A percentile compares a stretch with the other conserved stretches of the same genome.
These are phyloP conservation scores for Ptilodon capucinus DNA, from an alignment of 2,888 invertebrate species.

Conservation along the genomic window DNA sequence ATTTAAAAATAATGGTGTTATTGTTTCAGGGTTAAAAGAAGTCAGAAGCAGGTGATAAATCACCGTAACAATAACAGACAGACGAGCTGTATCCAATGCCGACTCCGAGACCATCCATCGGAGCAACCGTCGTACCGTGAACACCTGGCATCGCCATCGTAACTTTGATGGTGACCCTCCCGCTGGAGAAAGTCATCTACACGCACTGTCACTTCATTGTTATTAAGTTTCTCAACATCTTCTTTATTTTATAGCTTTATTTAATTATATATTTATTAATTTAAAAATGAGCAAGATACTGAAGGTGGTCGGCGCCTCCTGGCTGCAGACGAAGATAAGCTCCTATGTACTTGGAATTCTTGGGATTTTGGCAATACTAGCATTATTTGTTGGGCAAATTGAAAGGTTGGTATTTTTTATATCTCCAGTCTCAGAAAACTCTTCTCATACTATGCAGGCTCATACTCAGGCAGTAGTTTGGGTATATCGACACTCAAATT, in stretches of 20 bases:
- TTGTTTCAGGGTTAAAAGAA: slow-evolving; percentile 74
- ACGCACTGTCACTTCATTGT: slow-evolving; percentile 81
- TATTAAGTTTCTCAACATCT: slow-evolving; percentile 80
- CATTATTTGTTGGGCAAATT: slow-evolving; percentile 86
- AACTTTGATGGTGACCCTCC: slow-evolving; percentile 74
- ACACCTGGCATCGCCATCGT: slow-evolving; percentile 45
- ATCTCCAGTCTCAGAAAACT: too few relatives aligned
- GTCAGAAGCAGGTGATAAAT: slow-evolving; percentile 50
- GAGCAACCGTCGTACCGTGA: slow-evolving; percentile 58
- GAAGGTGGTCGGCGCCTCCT: slow-evolving; percentile 91
- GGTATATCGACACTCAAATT: too few relatives aligned
- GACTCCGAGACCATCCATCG: slow-evolving; percentile 50
- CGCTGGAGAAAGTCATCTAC: slow-evolving; percentile 71
- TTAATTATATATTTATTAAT: slow-evolving; percentile 32
- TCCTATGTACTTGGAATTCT: slow-evolving; percentile 87
- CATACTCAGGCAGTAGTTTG: too few relatives aligned
- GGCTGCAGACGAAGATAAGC: slow-evolving; percentile 89
- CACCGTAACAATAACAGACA: slow-evolving; percentile 46
- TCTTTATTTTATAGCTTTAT: slow-evolving; percentile 74
- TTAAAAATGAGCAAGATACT: slow-evolving; percentile 83
- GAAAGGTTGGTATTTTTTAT: slow-evolving; percentile 77
- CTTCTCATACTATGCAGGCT: too few relatives aligned
- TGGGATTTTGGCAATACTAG: slow-evolving; percentile 85
- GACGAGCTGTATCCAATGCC: slow-evolving; percentile 58
- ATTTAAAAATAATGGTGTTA: slow-evolving; percentile 2